Evolutionary conservation across 23 tunicate genomes (phyloP).

Genomic region (Halocynthia roretzi): DNA sequence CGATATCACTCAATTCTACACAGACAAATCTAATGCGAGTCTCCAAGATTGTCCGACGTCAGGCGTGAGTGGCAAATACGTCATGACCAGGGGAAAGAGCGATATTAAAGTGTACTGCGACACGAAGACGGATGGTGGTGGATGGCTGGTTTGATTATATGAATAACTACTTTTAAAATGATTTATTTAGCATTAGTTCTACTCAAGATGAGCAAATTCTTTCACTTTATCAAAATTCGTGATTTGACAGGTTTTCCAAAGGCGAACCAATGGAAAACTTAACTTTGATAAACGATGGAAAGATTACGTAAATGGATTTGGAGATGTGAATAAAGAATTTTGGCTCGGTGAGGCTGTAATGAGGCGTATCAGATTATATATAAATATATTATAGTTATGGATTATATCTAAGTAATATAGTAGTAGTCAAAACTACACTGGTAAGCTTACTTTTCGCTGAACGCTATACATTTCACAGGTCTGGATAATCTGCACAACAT

Average conservation of each 20-base stretch:
- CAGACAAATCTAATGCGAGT: too few species aligned
- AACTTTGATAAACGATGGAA: slow-evolving; percentile 24
- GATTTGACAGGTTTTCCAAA: slow-evolving; percentile 5
- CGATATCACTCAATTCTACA: too few species aligned
- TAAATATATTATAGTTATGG: not conserved
- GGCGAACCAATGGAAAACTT: slow-evolving; percentile 17
- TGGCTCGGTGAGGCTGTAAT: slow-evolving; percentile 12
- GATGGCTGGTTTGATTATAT: slow-evolving; percentile 12
- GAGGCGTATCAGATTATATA: not conserved
- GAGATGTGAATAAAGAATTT: slow-evolving; percentile 9
- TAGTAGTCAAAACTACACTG: not conserved
- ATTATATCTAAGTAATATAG: not conserved
- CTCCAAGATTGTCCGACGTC: slow-evolving; percentile 17
- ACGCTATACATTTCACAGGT: not conserved
- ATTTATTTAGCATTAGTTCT: not conserved
- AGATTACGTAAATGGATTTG: slow-evolving; percentile 20
- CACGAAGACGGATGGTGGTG: slow-evolving; percentile 24
- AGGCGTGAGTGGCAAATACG: slow-evolving; percentile 7
- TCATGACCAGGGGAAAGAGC: too few species aligned
- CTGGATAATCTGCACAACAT: not conserved
- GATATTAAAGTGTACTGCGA: slow-evolving; percentile 14
- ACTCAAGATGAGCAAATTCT: not conserved
- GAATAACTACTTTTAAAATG: too few species aligned
- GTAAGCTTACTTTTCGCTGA: not conserved
- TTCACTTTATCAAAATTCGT: not conserved